phyloP scores from a whole-genome alignment of 37 sponge, comb jelly and placozoan genomes.

The Ephydatia muelleri region DNA sequence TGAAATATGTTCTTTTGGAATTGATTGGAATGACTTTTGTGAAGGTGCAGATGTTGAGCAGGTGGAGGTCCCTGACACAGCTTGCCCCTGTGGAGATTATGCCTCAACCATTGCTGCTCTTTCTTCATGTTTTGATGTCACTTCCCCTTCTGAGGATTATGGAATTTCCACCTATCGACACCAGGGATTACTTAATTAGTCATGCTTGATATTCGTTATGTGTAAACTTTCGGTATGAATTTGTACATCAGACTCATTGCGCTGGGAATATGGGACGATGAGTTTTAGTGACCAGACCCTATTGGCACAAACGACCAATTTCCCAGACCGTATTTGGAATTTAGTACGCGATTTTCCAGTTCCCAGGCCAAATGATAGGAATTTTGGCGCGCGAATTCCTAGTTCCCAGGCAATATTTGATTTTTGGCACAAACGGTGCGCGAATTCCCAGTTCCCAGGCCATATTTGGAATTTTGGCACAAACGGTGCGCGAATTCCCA shows the following conservation, averaged over 20 bases:
- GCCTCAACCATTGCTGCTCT: neutral
- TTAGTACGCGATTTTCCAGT: neutral
- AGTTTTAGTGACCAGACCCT: too few relatives aligned
- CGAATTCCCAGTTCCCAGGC: neutral
- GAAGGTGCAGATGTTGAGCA: neutral
- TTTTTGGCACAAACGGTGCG: neutral
- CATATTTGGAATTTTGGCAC: neutral
- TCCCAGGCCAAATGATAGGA: neutral
- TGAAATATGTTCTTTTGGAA: neutral
- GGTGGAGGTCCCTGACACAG: neutral
- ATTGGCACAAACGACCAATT: neutral
- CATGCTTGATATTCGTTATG: neutral
- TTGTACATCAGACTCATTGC: neutral
- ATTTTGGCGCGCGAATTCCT: neutral
- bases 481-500: slow-evolving; percentile 1
- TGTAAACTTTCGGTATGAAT: neutral
- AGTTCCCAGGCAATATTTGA: neutral
- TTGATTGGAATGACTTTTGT: neutral
- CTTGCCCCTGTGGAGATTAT: neutral
- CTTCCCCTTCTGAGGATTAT: neutral
- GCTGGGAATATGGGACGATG: neutral
- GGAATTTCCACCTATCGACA: slow-evolving; percentile 10
- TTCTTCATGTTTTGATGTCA: neutral
- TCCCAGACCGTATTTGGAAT: neutral
- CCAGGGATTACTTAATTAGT: neutral